Evolutionary conservation across 1,140 invertebrate species (phyloP).

Genomic region (Bathynomus jamesi): DNA sequence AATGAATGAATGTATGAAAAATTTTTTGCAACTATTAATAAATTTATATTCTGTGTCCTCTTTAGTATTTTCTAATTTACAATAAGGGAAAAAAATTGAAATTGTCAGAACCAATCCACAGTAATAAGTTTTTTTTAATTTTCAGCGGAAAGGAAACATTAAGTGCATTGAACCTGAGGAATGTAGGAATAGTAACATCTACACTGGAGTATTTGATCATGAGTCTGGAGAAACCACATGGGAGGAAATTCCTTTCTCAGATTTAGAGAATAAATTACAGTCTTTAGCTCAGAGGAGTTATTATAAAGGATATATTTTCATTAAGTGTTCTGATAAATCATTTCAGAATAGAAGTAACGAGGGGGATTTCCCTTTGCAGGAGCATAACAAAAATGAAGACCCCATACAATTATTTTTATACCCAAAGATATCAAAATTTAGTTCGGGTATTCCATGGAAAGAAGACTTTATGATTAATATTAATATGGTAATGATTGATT

Average conservation of each 20-base stretch:
- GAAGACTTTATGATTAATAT: conserved; percentile 37
- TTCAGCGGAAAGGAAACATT: conserved; percentile 14
- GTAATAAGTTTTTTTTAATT: not conserved
- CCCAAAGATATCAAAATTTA: conserved; percentile 7
- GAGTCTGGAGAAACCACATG: conserved; percentile 12
- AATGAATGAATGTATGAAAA: not conserved
- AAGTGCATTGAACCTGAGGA: conserved; percentile 10
- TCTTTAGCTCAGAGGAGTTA: not conserved
- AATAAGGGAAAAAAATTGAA: too few species aligned
- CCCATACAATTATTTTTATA: conserved; percentile 18
- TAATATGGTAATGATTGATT: conserved; percentile 43
- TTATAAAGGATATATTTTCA: conserved; percentile 20
- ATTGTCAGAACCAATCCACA: not conserved
- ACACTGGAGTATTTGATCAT: conserved; percentile 18
- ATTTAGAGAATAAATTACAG: conserved; percentile 6
- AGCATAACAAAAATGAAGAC: too few species aligned
- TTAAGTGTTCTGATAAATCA: conserved; percentile 18
- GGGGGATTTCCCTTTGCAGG: conserved; percentile 6
- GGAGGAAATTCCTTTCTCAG: not conserved
- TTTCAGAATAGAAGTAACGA: not conserved
- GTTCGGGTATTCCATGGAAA: not conserved
- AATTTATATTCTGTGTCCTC: not conserved
- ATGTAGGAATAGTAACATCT: conserved; percentile 12
- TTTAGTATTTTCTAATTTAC: not conserved
- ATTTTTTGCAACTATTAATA: not conserved